Base-by-base conservation (phyloP, 2,888 invertebrate genomes). In the Glaucopsyche alexis region DNA sequence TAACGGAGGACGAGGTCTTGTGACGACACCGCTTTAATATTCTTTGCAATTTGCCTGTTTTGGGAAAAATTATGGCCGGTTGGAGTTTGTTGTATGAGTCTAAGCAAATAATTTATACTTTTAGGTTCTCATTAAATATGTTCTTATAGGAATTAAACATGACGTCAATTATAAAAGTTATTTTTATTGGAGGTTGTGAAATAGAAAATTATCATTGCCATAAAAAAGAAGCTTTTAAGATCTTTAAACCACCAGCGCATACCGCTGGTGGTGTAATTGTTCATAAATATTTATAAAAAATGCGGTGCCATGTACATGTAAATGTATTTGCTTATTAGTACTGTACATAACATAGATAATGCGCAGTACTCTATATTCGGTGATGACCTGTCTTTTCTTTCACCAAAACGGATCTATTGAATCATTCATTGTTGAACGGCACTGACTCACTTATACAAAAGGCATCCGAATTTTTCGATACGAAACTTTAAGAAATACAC, bases 381-480 rank as follows among this genome's bases (percentile, higher is more conserved):
- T 71, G 78, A 80, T 79, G 79, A 79, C 75, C 77, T 74, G 76
- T 77, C 76, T 73, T 74, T 76, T 79, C 79, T 79, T 80, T 79
- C 79, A 76, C 78, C 75, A 77, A 78, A 77, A 77, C 72, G 75
- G 78, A 74, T 76, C 74, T 74, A 76, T 75, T 79, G 77, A 77
- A 78, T 78, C 78, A 79, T 75, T 74, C 14, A 73, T 72, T 72
- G 71, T 70, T 70, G 74, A 75, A 73, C 66, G 60, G 65, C 72
- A 74, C 19, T 78, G 76, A 78, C 64, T 78, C 78, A 78, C 50
- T 65, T 11, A 72, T 75, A 74, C 71, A 73, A 76, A 77, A 77
- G 74, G 75, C 55, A 73, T 71, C 71, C 73, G 45, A 72, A 49
- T 70, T 70, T 75, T 75, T 77, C 72, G 47, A 66, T 19, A 9